Percentiles rank a stretch among this genome's conserved stretches.
phyloP scores from a whole-genome alignment of 53 echinoderm and acorn worm species.

The Hippasteria phrygiana region DNA sequence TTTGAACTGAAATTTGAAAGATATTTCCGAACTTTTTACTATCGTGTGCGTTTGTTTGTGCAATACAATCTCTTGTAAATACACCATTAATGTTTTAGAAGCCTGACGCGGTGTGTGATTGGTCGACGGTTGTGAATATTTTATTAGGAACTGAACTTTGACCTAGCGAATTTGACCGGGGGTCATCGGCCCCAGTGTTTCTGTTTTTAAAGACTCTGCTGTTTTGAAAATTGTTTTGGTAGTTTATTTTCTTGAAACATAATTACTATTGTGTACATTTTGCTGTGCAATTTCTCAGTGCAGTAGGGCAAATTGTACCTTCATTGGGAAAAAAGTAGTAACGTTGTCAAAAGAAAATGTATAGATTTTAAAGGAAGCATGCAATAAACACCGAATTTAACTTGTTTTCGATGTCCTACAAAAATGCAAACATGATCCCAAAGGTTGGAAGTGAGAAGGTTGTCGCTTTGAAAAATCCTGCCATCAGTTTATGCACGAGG shows the following conservation, averaged over 20 bases:
- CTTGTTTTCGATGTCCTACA: too few relatives aligned
- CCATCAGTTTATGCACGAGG: too few relatives aligned
- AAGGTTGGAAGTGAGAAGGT: too few relatives aligned
- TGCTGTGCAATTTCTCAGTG: conserved; percentile 30
- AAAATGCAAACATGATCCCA: too few relatives aligned
- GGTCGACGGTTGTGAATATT: conserved; percentile 50
- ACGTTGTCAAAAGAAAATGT: neutral
- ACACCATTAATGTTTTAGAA: conserved; percentile 46
- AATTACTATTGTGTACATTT: neutral
- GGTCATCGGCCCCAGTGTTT: neutral
- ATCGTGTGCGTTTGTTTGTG: conserved; percentile 77
- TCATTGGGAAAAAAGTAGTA: neutral
- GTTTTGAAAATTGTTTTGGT: conserved; percentile 10
- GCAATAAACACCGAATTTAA: too few relatives aligned
- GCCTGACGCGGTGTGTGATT: conserved; percentile 42
- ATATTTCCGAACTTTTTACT: conserved; percentile 64
- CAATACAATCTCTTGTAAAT: conserved; percentile 74
- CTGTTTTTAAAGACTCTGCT: neutral
- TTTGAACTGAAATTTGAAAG: conserved; percentile 59
- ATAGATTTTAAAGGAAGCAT: neutral
- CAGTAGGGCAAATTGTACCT: neutral
- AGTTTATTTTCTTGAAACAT: conserved; percentile 17
- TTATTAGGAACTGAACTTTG: conserved; percentile 25
- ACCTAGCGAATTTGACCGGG: conserved; percentile 51
- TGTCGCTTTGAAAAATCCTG: too few relatives aligned